Evolutionary conservation across 2,888 invertebrate species (phyloP), one percentile per base, ranked within the genome.

Genomic region (Noctua pronuba): DNA sequence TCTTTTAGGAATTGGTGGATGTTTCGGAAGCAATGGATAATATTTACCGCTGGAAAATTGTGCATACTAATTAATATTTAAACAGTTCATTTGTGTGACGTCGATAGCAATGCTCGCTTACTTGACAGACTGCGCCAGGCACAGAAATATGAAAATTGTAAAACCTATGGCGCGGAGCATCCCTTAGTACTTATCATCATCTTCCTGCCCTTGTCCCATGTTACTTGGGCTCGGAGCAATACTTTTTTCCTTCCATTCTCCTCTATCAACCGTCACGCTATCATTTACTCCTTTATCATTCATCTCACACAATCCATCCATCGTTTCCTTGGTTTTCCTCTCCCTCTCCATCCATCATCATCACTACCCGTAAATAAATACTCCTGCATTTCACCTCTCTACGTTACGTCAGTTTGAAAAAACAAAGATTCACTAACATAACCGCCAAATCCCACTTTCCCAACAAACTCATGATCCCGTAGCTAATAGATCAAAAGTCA

Each of bases 401-500:
- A 35, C 31, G 62, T 31, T 31, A 0, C 21, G 0, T 28, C 44
- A 35, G 11, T 44, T 74, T 4, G 5, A 44, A 28, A n/a, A 44
- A 44, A 44, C 41, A 55, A 52, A 44, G 7, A 44, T 28, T 73
- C 71, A 4, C 46, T 16, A 58, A 58, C 58, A 28, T 38, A 38
- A 73, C 41, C 73, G 24, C 31, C 21, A 31, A 4, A 35, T 35
- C n/a, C 41, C n/a, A 44, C 55, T 44, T 55, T 11, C 3, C 55
- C 16, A 58, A 74, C 55, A 74, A 55, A 46, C 70, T 49, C 52
- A 75, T 66, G 65, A 77, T 46, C 60, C 73, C 72, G 52, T 68
- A 21, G 55, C 55, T 71, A 83, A 87, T 86, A 86, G 84, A 84
- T 86, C 88, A 87, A 79, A 87, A 85, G 86, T 85, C 88, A 89